Evolutionary conservation across 1,140 invertebrate genomes (phyloP), one percentile per base, ranked within the genome.

Genomic region (Drosophila orena): DNA sequence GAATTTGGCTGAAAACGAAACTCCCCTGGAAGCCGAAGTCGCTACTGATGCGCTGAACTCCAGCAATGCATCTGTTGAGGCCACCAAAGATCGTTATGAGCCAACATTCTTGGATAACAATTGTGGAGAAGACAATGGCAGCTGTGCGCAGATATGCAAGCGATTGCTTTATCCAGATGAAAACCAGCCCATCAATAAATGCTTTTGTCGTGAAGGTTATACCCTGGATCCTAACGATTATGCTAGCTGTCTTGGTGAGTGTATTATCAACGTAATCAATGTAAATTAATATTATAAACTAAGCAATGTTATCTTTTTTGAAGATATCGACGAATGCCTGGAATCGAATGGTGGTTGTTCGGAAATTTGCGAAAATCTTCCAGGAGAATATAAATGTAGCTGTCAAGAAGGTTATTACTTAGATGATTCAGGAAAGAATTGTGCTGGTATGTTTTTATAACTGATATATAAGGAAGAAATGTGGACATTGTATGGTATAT

Each of bases 261-360:
- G 8, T 11, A 2, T 0, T 2, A 24, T 20, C n/a, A n/a, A n/a
- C n/a, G n/a, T n/a, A n/a, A n/a, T 17, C 10, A 4, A 11, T 0
- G 4, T 2, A 8, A 2, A 2, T 7, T 15, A 14, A 14, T 15
- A 22, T 0, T 11, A 20, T 1, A 22, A 17, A n/a, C 4, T 20
- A 34, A 40, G n/a, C 10, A 34, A 2, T 15, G 7, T 6, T 7
- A n/a, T 12, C 8, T 2, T 7, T 1, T 20, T 20, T 6, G 0
- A 24, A 94, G 96, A 98, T 92, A 94, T 97, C 54, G 95, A 97
- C 92, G 97, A 97, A 90, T 97, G 97, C 85, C 80, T 94, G 68
- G 93, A 93, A 58, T 94, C 95, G 71, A 96, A 96, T 84, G 96
- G 93, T 15, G 93, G 93, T 40, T 96, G 95, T 79, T 92, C 93